phyloP scores from a whole-genome alignment of 2,113 vertebrate species.

The Elephantulus edwardii region DNA sequence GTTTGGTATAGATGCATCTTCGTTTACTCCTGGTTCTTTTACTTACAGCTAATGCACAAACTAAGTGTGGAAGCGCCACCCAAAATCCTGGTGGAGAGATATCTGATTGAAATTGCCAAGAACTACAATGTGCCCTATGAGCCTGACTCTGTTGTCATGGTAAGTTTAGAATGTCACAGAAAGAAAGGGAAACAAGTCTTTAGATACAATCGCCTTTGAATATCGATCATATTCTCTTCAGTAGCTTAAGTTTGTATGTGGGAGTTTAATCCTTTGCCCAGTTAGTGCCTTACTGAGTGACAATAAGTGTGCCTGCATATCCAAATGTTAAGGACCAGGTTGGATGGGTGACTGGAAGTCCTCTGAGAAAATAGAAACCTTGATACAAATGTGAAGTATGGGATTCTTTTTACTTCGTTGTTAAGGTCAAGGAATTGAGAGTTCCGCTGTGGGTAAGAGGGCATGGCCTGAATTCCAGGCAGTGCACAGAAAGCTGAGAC shows the following conservation, averaged over 20 bases:
- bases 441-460: background rate
- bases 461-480: background rate
- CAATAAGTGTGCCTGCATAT: background rate
- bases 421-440: conserved; percentile 20
- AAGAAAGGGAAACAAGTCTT: conserved; percentile 13
- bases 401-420: background rate
- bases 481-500: background rate
- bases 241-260: background rate
- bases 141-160: conserved; percentile 96
- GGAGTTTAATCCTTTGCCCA: conserved; percentile 41
- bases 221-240: background rate
- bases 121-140: conserved; percentile 99
- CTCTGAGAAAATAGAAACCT: conserved; percentile 21
- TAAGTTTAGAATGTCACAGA: conserved; percentile 81
- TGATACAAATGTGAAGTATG: conserved; percentile 9
- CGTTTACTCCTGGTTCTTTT: conserved; percentile 19
- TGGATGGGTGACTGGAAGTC: conserved; percentile 9
- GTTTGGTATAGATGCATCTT: background rate
- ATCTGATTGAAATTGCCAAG: conserved; percentile 99
- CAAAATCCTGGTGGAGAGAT: conserved; percentile 97
- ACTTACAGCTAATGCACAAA: conserved; percentile 95
- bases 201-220: background rate
- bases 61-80: conserved; percentile 96
- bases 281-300: background rate
- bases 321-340: background rate